phyloP scores from a whole-genome alignment of 2,113 vertebrate genomes.

The Coryphaenoides rupestris region DNA sequence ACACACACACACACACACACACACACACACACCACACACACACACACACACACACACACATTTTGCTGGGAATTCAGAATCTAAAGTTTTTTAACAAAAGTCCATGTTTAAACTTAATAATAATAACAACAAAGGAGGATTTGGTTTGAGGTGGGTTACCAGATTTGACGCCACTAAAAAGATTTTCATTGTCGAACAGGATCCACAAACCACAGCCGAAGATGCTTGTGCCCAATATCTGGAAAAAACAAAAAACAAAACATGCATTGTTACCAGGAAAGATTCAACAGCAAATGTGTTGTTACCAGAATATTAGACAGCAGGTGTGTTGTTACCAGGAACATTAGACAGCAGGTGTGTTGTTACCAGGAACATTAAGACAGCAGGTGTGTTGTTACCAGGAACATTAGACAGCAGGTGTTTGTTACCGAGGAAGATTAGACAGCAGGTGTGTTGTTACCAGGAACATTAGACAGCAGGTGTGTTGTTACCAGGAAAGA shows the following conservation, averaged over 20 bases:
- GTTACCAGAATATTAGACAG: too few species aligned
- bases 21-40: background rate
- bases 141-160: conserved; percentile 32
- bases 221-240: conserved; percentile 61
- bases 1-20: background rate
- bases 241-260: too few species aligned
- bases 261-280: conserved; percentile 3
- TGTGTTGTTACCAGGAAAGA: too few species aligned
- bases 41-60: conserved; percentile 1
- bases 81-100: background rate
- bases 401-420: too few species aligned
- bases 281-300: too few species aligned
- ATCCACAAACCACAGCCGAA: conserved; percentile 61
- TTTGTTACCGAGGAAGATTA: too few species aligned
- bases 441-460: too few species aligned
- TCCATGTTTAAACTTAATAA: background rate
- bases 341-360: too few species aligned
- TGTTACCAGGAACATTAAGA: too few species aligned
- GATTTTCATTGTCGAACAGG: conserved; percentile 48
- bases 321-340: too few species aligned
- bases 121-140: background rate
- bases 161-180: conserved; percentile 35
- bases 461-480: too few species aligned
- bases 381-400: too few species aligned
- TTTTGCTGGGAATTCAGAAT: background rate